Evolutionary conservation across 2,797 vertebrate species (phyloP).

Genomic region (Squalus acanthias): DNA sequence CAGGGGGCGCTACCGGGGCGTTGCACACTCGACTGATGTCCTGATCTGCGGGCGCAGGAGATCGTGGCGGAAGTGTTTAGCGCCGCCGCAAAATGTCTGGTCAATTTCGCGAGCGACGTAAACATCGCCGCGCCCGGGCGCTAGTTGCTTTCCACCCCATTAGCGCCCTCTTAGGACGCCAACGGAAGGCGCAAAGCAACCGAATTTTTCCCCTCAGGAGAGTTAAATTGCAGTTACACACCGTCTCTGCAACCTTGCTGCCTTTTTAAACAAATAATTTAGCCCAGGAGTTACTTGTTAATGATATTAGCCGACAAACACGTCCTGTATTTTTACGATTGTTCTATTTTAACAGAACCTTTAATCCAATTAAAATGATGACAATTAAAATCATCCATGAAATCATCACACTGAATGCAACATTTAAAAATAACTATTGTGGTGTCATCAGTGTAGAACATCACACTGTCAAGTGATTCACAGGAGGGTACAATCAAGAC

Average conservation of each 20-base stretch:
- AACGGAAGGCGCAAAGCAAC: too few species aligned
- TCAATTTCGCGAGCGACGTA: too few species aligned
- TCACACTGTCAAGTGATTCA: background rate
- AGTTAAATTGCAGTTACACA: background rate
- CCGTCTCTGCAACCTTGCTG: background rate
- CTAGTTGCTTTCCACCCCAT: too few species aligned
- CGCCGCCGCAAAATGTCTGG: too few species aligned
- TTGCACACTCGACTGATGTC: too few species aligned
- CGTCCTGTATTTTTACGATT: background rate
- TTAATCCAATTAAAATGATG: background rate
- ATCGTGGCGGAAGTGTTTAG: too few species aligned
- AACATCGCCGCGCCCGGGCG: too few species aligned
- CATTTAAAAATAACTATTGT: background rate
- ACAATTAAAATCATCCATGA: background rate
- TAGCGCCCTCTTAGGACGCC: too few species aligned
- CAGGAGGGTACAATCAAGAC: background rate
- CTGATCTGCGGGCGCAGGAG: too few species aligned
- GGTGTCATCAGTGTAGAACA: background rate
- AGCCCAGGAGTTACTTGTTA: background rate
- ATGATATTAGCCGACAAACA: background rate
- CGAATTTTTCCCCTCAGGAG: background rate
- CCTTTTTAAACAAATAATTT: background rate
- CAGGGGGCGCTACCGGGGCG: too few species aligned
- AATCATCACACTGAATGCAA: background rate
- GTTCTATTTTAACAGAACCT: background rate